These are phyloP conservation scores for Coracias cyanogaster DNA, from an alignment of 2,797 vertebrate genomes.

Conservation along the genomic window DNA sequence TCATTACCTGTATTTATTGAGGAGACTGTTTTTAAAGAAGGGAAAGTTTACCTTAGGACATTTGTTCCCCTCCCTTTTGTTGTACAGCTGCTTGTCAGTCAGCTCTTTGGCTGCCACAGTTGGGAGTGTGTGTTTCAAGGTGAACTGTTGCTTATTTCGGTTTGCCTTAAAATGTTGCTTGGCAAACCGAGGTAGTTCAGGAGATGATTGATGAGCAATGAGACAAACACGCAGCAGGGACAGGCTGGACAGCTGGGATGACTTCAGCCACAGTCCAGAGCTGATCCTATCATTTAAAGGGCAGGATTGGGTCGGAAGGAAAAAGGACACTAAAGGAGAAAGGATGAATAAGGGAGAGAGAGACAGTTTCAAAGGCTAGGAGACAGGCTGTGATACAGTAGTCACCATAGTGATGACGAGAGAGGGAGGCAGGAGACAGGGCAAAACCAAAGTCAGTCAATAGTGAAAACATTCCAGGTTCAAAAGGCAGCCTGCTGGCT, in stretches of 20 bases:
- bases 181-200: constrained; percentile 17
- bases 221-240: constrained; percentile 19
- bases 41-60: constrained; percentile 54
- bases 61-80: background rate
- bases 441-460: background rate
- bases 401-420: constrained; percentile 59
- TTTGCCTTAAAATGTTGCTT: constrained; percentile 56
- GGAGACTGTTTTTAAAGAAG: background rate
- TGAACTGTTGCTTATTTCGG: constrained; percentile 58
- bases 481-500: background rate
- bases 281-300: constrained; percentile 35
- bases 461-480: constrained; percentile 15
- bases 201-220: constrained; percentile 64
- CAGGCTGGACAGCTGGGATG: constrained; percentile 58
- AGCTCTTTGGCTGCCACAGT: constrained; percentile 5
- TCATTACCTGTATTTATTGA: constrained; percentile 7
- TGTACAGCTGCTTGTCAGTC: constrained; percentile 26
- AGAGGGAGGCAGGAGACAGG: background rate
- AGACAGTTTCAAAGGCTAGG: background rate
- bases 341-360: background rate
- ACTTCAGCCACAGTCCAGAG: constrained; percentile 55
- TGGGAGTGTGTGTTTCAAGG: constrained; percentile 41
- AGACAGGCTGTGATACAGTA: background rate
- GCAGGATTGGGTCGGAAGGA: constrained; percentile 12
- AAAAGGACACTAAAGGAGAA: constrained; percentile 10